These are phyloP conservation scores for Protonibea diacanthus DNA, from an alignment of 2,797 vertebrate genomes.

Conservation along the genomic window DNA sequence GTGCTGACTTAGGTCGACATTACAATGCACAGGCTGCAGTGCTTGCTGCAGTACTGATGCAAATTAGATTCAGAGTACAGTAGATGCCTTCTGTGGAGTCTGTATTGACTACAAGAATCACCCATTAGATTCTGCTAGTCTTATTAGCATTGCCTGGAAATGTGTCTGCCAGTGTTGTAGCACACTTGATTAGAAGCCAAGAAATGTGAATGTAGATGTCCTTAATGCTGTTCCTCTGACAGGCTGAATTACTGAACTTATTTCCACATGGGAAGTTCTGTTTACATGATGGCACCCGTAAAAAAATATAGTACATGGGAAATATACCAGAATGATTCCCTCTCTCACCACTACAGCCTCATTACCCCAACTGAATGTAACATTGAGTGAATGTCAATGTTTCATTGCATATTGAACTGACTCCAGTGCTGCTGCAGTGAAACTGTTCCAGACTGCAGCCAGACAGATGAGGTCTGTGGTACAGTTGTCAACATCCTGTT, in stretches of 20 bases:
- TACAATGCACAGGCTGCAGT: slow-evolving; percentile 14
- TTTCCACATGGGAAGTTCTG: slow-evolving; percentile 32
- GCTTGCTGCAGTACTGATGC: slow-evolving; percentile 29
- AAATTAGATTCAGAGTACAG: slow-evolving; percentile 34
- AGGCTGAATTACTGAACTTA: slow-evolving; percentile 46
- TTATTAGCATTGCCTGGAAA: slow-evolving; percentile 47
- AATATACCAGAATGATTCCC: slow-evolving; percentile 12
- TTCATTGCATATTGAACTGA: slow-evolving; percentile 43
- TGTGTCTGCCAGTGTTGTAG: slow-evolving; percentile 25
- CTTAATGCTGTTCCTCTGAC: slow-evolving; percentile 33
- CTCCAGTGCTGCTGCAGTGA: slow-evolving; percentile 44
- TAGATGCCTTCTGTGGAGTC: neutral
- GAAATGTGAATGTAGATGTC: slow-evolving; percentile 34
- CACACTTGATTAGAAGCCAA: slow-evolving; percentile 38
- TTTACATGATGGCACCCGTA: slow-evolving; percentile 54
- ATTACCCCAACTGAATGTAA: slow-evolving; percentile 47
- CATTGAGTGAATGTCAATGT: slow-evolving; percentile 52
- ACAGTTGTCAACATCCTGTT: slow-evolving; percentile 59
- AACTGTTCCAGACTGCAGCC: slow-evolving; percentile 51
- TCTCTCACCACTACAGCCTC: slow-evolving; percentile 31
- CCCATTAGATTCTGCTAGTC: slow-evolving; percentile 23
- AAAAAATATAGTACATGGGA: slow-evolving; percentile 20
- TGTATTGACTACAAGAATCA: slow-evolving; percentile 25
- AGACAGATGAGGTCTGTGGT: slow-evolving; percentile 46
- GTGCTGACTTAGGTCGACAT: slow-evolving; percentile 19